A percentile compares a stretch with the other conserved stretches of the same genome.
phyloP scores from a whole-genome alignment of 2,113 vertebrate species.

The Hiodon alosoides region DNA sequence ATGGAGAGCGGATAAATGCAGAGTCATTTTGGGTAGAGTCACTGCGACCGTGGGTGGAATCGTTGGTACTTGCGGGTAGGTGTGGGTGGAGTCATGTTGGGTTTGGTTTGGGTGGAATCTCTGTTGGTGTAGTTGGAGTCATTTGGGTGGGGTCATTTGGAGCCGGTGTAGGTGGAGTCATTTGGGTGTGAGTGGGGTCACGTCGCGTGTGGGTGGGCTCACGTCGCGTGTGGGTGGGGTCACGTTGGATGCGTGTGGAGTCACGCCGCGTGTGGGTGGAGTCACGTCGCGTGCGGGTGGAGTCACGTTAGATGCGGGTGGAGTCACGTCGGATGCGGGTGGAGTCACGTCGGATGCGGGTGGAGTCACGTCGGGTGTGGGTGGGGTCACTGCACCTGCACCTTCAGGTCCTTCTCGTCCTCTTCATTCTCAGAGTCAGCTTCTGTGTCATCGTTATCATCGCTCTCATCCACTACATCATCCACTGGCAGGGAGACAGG shows the following conservation, averaged over 20 bases:
- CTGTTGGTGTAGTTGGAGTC: too few relatives aligned
- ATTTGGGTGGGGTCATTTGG: background rate
- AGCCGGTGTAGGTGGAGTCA: too few relatives aligned
- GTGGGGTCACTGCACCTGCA: conserved; percentile 54
- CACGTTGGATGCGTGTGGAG: too few relatives aligned
- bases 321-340: too few relatives aligned
- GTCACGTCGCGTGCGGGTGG: too few relatives aligned
- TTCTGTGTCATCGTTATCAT: conserved; percentile 87
- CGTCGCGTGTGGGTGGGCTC: too few relatives aligned
- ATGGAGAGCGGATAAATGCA: background rate
- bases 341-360: background rate
- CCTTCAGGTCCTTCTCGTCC: conserved; percentile 73
- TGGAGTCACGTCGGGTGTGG: background rate
- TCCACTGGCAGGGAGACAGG: conserved; percentile 71
- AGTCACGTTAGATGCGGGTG: too few relatives aligned
- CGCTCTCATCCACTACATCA: conserved; percentile 93
- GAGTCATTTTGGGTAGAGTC: background rate
- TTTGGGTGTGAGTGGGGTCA: too few relatives aligned
- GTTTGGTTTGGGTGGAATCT: too few relatives aligned
- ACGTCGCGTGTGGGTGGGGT: too few relatives aligned
- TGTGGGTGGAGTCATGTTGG: background rate
- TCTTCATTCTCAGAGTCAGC: conserved; percentile 80
- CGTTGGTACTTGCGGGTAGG: background rate
- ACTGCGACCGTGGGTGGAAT: background rate
- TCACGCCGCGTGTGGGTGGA: too few relatives aligned